A percentile compares a stretch with the other conserved stretches of the same genome.
phyloP scores from a whole-genome alignment of 2,113 vertebrate species.

The Phalacrocorax brasilianus region DNA sequence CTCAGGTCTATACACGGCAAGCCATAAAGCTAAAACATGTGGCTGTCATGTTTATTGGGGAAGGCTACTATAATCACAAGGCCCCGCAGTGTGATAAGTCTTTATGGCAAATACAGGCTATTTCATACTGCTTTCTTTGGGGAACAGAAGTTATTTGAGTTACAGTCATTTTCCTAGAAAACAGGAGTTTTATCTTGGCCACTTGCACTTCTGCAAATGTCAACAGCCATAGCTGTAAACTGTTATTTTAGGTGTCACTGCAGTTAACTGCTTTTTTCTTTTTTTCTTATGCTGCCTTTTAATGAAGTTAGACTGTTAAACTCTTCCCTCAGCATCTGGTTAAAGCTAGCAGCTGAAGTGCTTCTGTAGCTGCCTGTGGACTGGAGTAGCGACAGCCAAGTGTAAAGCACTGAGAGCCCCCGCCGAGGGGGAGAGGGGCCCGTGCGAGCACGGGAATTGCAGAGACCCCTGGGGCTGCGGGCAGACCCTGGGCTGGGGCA shows the following conservation, averaged over 20 bases:
- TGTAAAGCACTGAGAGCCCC: fast-evolving
- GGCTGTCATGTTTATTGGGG: not conserved
- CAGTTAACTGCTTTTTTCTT: not conserved
- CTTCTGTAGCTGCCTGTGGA: not conserved
- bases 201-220: not conserved
- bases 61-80: not conserved
- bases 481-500: not conserved
- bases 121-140: not conserved
- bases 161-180: not conserved
- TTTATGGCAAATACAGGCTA: not conserved
- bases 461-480: fast-evolving
- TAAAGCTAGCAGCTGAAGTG: not conserved
- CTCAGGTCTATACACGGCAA: not conserved
- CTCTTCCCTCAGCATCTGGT: not conserved
- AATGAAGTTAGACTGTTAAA: not conserved
- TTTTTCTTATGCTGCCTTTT: not conserved
- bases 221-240: not conserved
- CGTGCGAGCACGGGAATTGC: fast-evolving
- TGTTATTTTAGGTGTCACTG: not conserved
- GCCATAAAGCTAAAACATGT: not conserved
- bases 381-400: not conserved
- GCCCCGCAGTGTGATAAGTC: not conserved
- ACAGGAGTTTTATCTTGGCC: not conserved
- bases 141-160: not conserved
- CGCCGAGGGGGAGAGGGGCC: fast-evolving